Conservation (phyloP, 2,113 vertebrate species). For the Sceloporus tristichus region DNA sequence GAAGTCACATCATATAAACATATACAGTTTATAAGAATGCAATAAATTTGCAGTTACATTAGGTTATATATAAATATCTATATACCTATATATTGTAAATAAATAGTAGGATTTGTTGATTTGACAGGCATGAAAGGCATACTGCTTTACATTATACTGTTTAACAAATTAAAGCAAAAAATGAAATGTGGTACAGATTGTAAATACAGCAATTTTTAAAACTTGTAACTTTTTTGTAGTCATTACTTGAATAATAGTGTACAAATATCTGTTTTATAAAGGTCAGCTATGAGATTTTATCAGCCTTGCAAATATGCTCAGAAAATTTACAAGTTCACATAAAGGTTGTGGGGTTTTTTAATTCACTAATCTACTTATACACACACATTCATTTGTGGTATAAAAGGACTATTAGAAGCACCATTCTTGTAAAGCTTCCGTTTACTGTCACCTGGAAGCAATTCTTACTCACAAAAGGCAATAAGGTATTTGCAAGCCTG, state of each 20-base stretch:
- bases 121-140: conserved; percentile 80
- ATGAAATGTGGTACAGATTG: conserved; percentile 80
- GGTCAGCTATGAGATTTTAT: conserved; percentile 58
- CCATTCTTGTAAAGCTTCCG: neutral
- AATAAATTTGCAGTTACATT: conserved; percentile 83
- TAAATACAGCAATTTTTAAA: conserved; percentile 79
- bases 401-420: neutral
- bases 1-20: conserved; percentile 76
- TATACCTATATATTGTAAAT: conserved; percentile 67
- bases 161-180: conserved; percentile 82
- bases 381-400: neutral
- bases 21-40: conserved; percentile 85
- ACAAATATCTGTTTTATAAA: conserved; percentile 77
- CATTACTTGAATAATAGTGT: conserved; percentile 75
- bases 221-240: conserved; percentile 65
- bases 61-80: conserved; percentile 69
- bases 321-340: neutral
- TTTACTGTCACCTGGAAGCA: neutral
- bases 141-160: conserved; percentile 77
- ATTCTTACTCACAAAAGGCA: neutral
- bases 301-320: conserved; percentile 27
- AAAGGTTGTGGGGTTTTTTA: neutral
- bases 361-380: neutral
- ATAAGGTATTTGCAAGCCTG: conserved; percentile 34
- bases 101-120: conserved; percentile 74